These are phyloP conservation scores for Aleiodes sp. DNA, from an alignment of 1,140 invertebrate genomes.

Conservation along the genomic window DNA sequence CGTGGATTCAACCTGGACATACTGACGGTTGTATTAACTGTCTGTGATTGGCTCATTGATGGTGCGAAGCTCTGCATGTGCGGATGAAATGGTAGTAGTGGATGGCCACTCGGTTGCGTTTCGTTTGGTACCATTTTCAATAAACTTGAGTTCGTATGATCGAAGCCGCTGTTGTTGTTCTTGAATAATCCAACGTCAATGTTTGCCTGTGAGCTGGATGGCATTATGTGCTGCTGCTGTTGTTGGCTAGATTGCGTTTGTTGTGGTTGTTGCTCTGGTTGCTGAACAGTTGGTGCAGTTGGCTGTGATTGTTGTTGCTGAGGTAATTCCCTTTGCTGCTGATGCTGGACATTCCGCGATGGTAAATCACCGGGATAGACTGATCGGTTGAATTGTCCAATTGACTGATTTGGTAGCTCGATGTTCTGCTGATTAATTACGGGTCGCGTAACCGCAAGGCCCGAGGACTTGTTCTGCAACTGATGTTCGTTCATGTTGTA, in stretches of 20 bases:
- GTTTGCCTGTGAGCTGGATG: constrained; percentile 33
- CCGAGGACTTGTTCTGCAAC: constrained; percentile 54
- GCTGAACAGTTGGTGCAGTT: constrained; percentile 42
- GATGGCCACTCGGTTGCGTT: constrained; percentile 45
- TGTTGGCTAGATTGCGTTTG: constrained; percentile 6
- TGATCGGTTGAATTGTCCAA: constrained; percentile 52
- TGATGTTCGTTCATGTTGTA: constrained; percentile 47
- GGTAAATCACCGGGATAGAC: constrained; percentile 54
- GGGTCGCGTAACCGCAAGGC: constrained; percentile 56
- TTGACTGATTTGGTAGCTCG: constrained; percentile 38
- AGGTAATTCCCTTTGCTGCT: constrained; percentile 23
- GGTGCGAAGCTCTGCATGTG: constrained; percentile 63
- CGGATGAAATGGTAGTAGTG: constrained; percentile 55
- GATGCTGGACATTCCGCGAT: constrained; percentile 45
- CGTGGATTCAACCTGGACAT: constrained; percentile 87
- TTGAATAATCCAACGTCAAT: constrained; percentile 40
- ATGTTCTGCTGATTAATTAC: constrained; percentile 55
- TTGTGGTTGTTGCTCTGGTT: constrained; percentile 37
- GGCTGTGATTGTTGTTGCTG: constrained; percentile 53
- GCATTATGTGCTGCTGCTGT: constrained; percentile 34
- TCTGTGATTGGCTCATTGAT: constrained; percentile 55
- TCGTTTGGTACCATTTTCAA: constrained; percentile 63
- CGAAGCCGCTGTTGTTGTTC: constrained; percentile 49
- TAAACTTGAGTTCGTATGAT: constrained; percentile 59
- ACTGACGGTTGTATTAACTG: constrained; percentile 65